phyloP scores from a whole-genome alignment of 2,888 invertebrate genomes.

The Apamea epomidion region DNA sequence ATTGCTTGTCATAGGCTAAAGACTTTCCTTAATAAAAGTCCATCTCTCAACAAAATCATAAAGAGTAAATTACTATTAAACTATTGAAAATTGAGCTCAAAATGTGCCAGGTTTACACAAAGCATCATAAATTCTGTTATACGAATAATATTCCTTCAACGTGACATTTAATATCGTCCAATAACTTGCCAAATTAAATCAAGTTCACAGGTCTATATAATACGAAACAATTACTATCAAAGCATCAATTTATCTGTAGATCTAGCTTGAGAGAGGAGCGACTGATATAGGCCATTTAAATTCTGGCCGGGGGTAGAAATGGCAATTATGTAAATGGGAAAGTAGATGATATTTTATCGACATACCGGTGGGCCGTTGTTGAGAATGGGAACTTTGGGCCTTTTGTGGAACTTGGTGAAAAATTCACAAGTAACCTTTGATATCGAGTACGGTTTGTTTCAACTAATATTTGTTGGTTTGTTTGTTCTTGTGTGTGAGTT shows the following conservation, averaged over 20 bases:
- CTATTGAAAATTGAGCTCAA: not conserved
- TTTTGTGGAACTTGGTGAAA: constrained; percentile 30
- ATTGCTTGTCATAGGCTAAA: not conserved
- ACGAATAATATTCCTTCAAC: constrained; percentile 11
- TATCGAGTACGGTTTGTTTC: constrained; percentile 13
- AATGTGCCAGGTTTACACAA: not conserved
- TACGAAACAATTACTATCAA: constrained; percentile 55
- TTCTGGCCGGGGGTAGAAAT: constrained; percentile 47
- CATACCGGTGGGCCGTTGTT: constrained; percentile 39
- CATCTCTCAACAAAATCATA: not conserved
- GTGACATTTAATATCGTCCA: constrained; percentile 14
- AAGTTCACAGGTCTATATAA: constrained; percentile 26
- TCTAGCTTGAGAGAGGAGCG: constrained; percentile 16
- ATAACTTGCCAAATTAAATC: constrained; percentile 49
- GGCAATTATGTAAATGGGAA: constrained; percentile 64
- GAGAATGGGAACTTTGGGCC: constrained; percentile 26
- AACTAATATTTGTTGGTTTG: constrained; percentile 26
- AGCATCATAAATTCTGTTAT: constrained; percentile 21
- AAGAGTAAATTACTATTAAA: not conserved
- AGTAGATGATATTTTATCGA: constrained; percentile 63
- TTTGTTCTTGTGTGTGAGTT: constrained; percentile 16
- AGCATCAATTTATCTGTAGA: constrained; percentile 47
- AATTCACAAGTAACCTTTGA: constrained; percentile 16
- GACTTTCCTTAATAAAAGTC: not conserved
- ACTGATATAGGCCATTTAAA: constrained; percentile 57